Conservation (phyloP, 2,797 vertebrate genomes). For the Sebastes itinus region DNA sequence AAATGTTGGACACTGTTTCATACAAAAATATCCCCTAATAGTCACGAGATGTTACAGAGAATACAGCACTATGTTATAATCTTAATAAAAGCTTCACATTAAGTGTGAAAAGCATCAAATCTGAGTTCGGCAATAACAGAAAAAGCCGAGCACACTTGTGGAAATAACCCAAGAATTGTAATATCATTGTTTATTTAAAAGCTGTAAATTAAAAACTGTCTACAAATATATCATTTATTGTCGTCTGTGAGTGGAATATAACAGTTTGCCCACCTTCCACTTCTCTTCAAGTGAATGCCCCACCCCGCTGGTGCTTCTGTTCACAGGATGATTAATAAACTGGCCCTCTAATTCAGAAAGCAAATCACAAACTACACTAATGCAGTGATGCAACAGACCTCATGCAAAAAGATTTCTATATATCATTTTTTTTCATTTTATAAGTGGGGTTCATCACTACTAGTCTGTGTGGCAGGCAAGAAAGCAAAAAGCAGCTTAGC, state of each 20-base stretch:
- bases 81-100: neutral
- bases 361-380: neutral
- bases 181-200: neutral
- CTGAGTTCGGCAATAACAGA: neutral
- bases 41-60: neutral
- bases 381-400: constrained; percentile 15
- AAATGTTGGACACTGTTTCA: constrained; percentile 8
- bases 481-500: constrained; percentile 57
- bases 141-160: neutral
- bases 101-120: neutral
- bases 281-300: constrained; percentile 21
- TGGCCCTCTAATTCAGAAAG: constrained; percentile 22
- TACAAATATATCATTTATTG: neutral
- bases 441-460: neutral
- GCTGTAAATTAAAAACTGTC: constrained; percentile 1
- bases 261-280: neutral
- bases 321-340: constrained; percentile 33
- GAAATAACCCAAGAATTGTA: neutral
- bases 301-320: neutral
- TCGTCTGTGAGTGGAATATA: neutral
- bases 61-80: neutral
- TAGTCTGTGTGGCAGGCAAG: constrained; percentile 4
- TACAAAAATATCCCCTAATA: neutral
- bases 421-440: neutral
- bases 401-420: neutral